Conservation (phyloP, 2,888 invertebrate species). For the Yponomeuta cagnagella region DNA sequence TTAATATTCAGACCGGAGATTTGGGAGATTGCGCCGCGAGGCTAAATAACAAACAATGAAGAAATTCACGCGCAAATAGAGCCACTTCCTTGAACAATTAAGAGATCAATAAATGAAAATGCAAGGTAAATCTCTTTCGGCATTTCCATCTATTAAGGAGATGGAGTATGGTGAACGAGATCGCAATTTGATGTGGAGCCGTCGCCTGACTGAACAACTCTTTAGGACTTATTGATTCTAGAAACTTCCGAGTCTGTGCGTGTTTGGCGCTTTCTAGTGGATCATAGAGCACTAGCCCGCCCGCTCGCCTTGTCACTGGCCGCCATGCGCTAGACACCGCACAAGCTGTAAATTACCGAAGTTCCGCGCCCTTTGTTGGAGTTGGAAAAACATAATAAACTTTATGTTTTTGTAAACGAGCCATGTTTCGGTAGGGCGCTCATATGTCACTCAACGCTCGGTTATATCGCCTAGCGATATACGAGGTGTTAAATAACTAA, state of each 20-base stretch:
- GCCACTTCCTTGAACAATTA: background rate
- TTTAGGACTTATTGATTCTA: conserved; percentile 21
- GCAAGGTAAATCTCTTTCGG: no score
- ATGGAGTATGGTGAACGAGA: background rate
- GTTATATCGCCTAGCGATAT: background rate
- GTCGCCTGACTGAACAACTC: conserved; percentile 34
- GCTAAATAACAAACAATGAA: background rate
- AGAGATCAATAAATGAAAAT: background rate
- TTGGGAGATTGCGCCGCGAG: background rate
- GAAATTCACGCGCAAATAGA: background rate
- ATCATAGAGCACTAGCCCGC: background rate
- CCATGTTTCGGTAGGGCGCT: conserved; percentile 4
- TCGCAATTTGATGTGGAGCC: background rate
- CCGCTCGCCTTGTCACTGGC: background rate
- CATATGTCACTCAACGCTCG: conserved; percentile 22
- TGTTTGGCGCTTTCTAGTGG: background rate
- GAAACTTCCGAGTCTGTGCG: background rate
- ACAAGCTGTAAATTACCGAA: conserved; percentile 4
- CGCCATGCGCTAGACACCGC: background rate
- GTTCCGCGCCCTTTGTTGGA: conserved; percentile 6
- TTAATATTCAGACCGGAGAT: conserved; percentile 1
- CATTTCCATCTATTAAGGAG: background rate
- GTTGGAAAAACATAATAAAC: conserved; percentile 12
- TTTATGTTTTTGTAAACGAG: conserved; percentile 5
- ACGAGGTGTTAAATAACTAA: background rate